These are phyloP conservation scores for Karalla daura DNA, from an alignment of 2,797 vertebrate genomes.

Conservation along the genomic window DNA sequence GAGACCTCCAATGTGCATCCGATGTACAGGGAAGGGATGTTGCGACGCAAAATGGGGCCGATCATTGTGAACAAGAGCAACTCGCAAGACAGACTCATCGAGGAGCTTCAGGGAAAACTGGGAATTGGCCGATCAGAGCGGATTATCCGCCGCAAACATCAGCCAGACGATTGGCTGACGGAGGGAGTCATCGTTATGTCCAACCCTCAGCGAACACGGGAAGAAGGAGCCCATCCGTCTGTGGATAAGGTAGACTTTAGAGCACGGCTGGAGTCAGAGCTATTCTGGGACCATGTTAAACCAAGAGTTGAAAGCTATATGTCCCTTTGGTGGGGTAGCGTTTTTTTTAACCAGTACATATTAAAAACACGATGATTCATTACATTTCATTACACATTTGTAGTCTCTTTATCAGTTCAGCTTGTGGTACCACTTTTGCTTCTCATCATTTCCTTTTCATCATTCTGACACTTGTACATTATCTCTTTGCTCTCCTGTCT, in stretches of 20 bases:
- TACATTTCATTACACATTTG: neutral
- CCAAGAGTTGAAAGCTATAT: slow-evolving; percentile 4
- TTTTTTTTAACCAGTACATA: neutral
- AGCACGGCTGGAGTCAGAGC: slow-evolving; percentile 4
- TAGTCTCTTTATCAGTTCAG: neutral
- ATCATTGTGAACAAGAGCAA: slow-evolving; percentile 91
- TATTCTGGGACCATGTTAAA: slow-evolving; percentile 2
- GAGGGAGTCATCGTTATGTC: slow-evolving; percentile 92
- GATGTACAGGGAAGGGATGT: slow-evolving; percentile 91
- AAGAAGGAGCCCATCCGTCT: slow-evolving; percentile 82
- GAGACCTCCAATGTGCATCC: slow-evolving; percentile 93
- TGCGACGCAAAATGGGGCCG: slow-evolving; percentile 91
- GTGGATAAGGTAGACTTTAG: slow-evolving; percentile 92
- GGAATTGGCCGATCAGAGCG: slow-evolving; percentile 87
- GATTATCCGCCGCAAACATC: slow-evolving; percentile 72
- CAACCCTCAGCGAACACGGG: slow-evolving; percentile 85
- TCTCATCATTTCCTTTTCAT: slow-evolving; percentile 21
- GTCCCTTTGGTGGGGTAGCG: slow-evolving; percentile 3
- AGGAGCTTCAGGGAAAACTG: slow-evolving; percentile 93
- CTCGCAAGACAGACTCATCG: slow-evolving; percentile 91
- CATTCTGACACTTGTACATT: slow-evolving; percentile 25
- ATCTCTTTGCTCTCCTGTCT: slow-evolving; percentile 52
- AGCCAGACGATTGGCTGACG: slow-evolving; percentile 90
- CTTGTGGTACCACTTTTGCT: neutral
- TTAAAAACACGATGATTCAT: slow-evolving; percentile 1